A percentile compares a stretch with the other conserved stretches of the same genome.
Conservation (phyloP, 2,888 invertebrate genomes). For the Macrophya annulata region DNA sequence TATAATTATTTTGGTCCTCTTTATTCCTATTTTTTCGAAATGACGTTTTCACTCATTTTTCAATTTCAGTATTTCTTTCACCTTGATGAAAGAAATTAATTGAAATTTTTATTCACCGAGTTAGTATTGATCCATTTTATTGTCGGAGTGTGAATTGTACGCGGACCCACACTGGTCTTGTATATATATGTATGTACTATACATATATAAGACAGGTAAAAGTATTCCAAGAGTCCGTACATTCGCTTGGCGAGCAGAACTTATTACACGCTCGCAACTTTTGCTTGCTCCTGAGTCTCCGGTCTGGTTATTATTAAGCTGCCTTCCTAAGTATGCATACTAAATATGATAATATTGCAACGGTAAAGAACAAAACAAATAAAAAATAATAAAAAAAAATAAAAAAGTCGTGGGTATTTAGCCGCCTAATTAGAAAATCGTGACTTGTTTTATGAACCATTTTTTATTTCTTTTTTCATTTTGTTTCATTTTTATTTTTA, state of each 20-base stretch:
- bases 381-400: not conserved
- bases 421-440: constrained; percentile 79
- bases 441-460: constrained; percentile 78
- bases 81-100: not conserved
- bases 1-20: not conserved
- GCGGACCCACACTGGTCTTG: not conserved
- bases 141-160: not conserved
- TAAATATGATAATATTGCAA: constrained; percentile 80
- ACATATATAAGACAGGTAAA: constrained; percentile 7
- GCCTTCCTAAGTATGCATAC: constrained; percentile 78
- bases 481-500: constrained; percentile 62
- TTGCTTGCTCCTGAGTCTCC: constrained; percentile 70
- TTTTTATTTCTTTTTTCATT: constrained; percentile 70
- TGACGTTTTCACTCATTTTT: not conserved
- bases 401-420: constrained; percentile 78
- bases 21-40: not conserved
- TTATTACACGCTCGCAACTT: constrained; percentile 76
- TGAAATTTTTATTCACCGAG: not conserved
- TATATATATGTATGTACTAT: not conserved
- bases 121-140: constrained; percentile 10
- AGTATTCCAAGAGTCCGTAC: constrained; percentile 61
- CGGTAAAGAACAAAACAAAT: constrained; percentile 67
- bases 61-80: not conserved
- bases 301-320: constrained; percentile 76
- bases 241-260: constrained; percentile 73